phyloP scores from a whole-genome alignment of 2,113 vertebrate species.

The Dipodomys stephensi region DNA sequence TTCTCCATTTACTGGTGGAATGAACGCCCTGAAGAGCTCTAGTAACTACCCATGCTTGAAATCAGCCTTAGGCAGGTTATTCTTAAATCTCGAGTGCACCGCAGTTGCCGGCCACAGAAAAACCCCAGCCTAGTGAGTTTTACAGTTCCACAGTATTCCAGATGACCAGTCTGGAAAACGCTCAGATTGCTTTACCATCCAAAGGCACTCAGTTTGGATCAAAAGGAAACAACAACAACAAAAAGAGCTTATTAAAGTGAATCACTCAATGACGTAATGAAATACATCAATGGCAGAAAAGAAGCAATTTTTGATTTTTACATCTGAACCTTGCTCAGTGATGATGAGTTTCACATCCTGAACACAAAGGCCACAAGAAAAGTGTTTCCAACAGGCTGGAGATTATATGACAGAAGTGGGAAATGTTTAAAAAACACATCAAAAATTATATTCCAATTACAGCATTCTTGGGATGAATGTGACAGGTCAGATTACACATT shows the following conservation, averaged over 20 bases:
- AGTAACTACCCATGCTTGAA: background rate
- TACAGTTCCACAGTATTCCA: constrained; percentile 59
- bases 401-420: constrained; percentile 79
- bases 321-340: constrained; percentile 54
- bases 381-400: constrained; percentile 77
- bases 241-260: constrained; percentile 70
- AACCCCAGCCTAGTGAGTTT: constrained; percentile 49
- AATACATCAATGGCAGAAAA: constrained; percentile 59
- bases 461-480: constrained; percentile 67
- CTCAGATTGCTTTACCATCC: constrained; percentile 71
- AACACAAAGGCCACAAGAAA: constrained; percentile 64
- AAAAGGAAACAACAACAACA: constrained; percentile 48
- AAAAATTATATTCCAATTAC: constrained; percentile 81
- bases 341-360: constrained; percentile 75
- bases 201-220: constrained; percentile 69
- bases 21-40: background rate
- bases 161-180: constrained; percentile 64
- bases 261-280: constrained; percentile 74
- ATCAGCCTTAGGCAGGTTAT: background rate
- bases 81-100: background rate
- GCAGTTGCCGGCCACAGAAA: background rate
- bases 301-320: constrained; percentile 54
- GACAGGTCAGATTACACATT: constrained; percentile 70
- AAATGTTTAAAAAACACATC: constrained; percentile 79
- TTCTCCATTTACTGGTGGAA: background rate